Evolutionary conservation across 1,140 invertebrate genomes (phyloP).

Genomic region (Penaeus japonicus): DNA sequence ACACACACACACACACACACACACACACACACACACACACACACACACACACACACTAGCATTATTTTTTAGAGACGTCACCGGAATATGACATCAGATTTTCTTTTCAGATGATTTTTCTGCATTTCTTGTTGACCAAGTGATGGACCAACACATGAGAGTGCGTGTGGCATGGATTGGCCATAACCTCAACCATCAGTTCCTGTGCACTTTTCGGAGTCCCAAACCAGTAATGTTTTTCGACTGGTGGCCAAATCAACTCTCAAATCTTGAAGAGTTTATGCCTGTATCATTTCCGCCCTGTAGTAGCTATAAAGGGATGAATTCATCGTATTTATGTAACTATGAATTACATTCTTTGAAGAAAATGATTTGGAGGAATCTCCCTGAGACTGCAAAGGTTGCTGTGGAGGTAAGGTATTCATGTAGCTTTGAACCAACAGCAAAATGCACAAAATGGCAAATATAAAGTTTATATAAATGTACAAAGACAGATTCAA

Average conservation of each 20-base stretch:
- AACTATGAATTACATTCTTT: slow-evolving; percentile 62
- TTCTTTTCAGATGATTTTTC: slow-evolving; percentile 36
- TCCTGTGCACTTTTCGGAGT: slow-evolving; percentile 62
- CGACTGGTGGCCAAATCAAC: slow-evolving; percentile 73
- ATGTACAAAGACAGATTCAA: no score
- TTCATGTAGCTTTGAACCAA: no score
- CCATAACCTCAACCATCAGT: slow-evolving; percentile 66
- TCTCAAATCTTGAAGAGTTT: slow-evolving; percentile 65
- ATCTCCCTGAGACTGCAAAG: slow-evolving; percentile 65
- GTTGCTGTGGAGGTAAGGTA: slow-evolving; percentile 56
- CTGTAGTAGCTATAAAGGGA: slow-evolving; percentile 65
- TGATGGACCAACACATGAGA: slow-evolving; percentile 67
- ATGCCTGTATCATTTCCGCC: slow-evolving; percentile 67
- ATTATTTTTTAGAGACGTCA: no score
- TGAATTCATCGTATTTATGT: slow-evolving; percentile 21
- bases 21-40: no score
- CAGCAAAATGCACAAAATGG: no score
- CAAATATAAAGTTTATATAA: no score
- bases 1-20: no score
- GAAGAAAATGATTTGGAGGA: slow-evolving; percentile 73
- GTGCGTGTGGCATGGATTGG: slow-evolving; percentile 75
- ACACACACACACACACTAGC: no score
- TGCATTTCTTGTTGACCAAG: slow-evolving; percentile 64
- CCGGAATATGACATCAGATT: no score
- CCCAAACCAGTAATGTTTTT: slow-evolving; percentile 71